Percentiles rank a stretch among this genome's conserved stretches.
Evolutionary conservation across 2,888 invertebrate genomes (phyloP).

Genomic region (Schrankia costaestrigalis): DNA sequence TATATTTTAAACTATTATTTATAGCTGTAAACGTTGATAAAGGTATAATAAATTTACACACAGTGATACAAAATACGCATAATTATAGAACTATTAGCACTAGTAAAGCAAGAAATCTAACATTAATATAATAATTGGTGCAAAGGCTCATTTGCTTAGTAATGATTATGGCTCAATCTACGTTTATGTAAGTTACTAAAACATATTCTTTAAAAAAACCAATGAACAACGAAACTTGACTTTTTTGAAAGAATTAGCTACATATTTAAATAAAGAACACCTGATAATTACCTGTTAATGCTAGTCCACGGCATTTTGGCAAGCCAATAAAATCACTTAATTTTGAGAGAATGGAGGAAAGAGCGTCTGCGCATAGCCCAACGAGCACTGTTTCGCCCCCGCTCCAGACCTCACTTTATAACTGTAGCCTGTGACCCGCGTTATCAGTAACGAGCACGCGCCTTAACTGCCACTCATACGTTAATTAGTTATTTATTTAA

Average conservation of each 20-base stretch:
- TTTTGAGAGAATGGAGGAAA: constrained; percentile 69
- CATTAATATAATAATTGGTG: too few relatives aligned
- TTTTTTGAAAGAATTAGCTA: not conserved
- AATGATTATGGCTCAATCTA: too few relatives aligned
- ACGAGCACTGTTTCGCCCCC: constrained; percentile 46
- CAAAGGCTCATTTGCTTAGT: too few relatives aligned
- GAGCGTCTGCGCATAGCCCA: constrained; percentile 61
- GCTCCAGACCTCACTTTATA: constrained; percentile 53
- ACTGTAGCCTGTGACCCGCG: constrained; percentile 62
- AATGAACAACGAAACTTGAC: too few relatives aligned
- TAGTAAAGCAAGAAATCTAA: too few relatives aligned
- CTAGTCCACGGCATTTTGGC: constrained; percentile 74
- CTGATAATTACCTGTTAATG: constrained; percentile 63
- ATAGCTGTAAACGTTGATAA: too few relatives aligned
- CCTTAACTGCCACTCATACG: constrained; percentile 37
- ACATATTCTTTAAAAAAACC: too few relatives aligned
- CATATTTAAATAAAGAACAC: constrained; percentile 3
- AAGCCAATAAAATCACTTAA: constrained; percentile 56
- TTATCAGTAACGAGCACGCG: constrained; percentile 71
- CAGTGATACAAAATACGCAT: too few relatives aligned
- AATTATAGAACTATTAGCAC: too few relatives aligned
- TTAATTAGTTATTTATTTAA: constrained; percentile 30
- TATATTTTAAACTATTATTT: too few relatives aligned
- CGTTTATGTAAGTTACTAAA: too few relatives aligned
- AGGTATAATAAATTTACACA: too few relatives aligned